Conservation (phyloP, 2,113 vertebrate species). For the Sapajus apella region DNA sequence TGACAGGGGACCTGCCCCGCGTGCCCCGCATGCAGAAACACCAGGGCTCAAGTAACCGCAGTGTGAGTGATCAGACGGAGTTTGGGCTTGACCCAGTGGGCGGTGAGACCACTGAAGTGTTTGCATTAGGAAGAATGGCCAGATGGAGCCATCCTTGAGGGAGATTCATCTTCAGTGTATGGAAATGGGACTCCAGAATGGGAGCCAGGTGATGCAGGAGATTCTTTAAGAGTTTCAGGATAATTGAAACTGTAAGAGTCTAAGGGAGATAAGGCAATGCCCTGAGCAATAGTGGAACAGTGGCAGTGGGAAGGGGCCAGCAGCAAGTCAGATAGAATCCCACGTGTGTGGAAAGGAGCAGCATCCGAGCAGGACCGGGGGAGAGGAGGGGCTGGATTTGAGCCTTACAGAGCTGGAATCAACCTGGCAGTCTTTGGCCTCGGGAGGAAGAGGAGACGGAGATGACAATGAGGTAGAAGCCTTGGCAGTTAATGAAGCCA, state of each 20-base stretch:
- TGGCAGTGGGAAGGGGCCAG: not conserved
- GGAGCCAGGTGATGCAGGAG: too few species aligned
- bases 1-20: fast-evolving
- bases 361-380: not conserved
- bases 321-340: too few species aligned
- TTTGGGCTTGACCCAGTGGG: not conserved
- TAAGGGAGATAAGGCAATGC: fast-evolving
- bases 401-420: not conserved
- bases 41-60: too few species aligned
- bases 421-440: not conserved
- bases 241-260: fast-evolving
- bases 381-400: not conserved
- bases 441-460: fast-evolving
- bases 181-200: not conserved
- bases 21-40: not conserved
- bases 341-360: not conserved
- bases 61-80: fast-evolving
- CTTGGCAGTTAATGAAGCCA: not conserved
- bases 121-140: not conserved
- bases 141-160: not conserved
- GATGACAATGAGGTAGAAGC: not conserved
- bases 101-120: too few species aligned
- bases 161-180: not conserved
- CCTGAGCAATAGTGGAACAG: not conserved
- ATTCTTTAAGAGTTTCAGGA: not conserved